Conservation (phyloP, 2,888 invertebrate genomes). For the Xanthorhoe designata region DNA sequence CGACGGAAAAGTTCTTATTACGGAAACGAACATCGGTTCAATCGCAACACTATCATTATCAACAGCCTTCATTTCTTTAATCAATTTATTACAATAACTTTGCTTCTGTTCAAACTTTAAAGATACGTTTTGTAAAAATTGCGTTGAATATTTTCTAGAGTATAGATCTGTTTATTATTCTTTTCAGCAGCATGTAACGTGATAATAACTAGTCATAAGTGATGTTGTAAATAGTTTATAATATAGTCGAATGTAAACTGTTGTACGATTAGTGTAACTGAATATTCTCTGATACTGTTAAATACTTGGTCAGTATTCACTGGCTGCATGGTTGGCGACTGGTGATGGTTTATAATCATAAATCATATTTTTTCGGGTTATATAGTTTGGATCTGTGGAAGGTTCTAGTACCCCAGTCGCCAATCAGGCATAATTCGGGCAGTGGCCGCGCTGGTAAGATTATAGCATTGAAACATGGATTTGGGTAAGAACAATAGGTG, state of each 20-base stretch:
- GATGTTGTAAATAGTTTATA: constrained; percentile 73
- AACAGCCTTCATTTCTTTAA: constrained; percentile 37
- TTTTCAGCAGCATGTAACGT: constrained; percentile 75
- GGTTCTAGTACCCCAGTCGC: constrained; percentile 16
- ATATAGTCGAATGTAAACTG: constrained; percentile 60
- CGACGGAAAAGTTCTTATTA: constrained; percentile 69
- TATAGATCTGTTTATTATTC: constrained; percentile 37
- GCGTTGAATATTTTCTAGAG: constrained; percentile 44
- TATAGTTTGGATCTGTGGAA: constrained; percentile 24
- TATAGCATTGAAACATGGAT: background rate
- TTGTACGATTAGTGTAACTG: constrained; percentile 59
- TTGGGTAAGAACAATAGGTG: background rate
- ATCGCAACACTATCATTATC: constrained; percentile 40
- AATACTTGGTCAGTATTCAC: constrained; percentile 28
- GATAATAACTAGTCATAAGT: constrained; percentile 83
- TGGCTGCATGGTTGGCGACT: background rate
- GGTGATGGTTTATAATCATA: background rate
- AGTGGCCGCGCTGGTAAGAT: background rate
- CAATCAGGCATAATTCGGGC: background rate
- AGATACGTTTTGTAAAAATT: constrained; percentile 30
- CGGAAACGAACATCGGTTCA: constrained; percentile 56
- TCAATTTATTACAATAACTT: constrained; percentile 45
- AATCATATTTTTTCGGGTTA: background rate
- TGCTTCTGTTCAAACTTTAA: constrained; percentile 7
- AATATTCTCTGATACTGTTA: constrained; percentile 59